Base-by-base conservation (phyloP, 2,113 vertebrate species). In the Illadopsis cleaveri region DNA sequence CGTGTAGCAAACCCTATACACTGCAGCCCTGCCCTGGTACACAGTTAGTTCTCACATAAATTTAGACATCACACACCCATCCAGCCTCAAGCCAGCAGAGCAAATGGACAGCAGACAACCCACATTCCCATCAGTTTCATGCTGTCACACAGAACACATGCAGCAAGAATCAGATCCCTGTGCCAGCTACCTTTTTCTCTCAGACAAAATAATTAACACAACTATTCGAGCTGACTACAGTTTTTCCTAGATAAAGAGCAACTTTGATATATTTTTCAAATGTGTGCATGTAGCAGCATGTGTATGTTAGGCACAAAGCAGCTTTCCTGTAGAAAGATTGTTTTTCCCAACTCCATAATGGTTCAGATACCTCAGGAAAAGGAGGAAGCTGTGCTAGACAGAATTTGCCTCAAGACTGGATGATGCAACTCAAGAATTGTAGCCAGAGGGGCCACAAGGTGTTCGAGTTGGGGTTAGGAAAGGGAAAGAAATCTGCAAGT, bases 151-250 rank as follows among this genome's bases (percentile, higher is more conserved):
- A 73, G 70, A 93, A 42, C 21, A 64, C 30, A 38, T 0, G 3
- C 50, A 75, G 28, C 17, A 71, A 86, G 60, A 83, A 75, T 18
- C 15, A 75, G 15, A 83, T 56, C 31, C 53, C 37, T 61, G 62
- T 0, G 15, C 68, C 82, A 93, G 33, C 50, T 70, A 44, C 37
- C 60, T 92, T 66, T 65, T 87, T 21, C 82, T 78, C 85, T 44
- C 86, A 86, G 82, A 90, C 88, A 96, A 93, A 94, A 91, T 72
- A 95, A 93, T 95, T 94, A 91, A 86, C 58, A 54, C 18, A 60
- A 56, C 48, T 76, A 84, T 51, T 84, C 7, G 3, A 38, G 22
- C 3, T 53, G 79, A 71, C 28, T 81, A 51, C 38, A n/a, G 17
- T 77, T 84, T 44, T 79, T 45, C 45, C 64, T 15, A 90, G 75